Base-by-base conservation (phyloP, 1,140 invertebrate species). In the Cherax destructor region DNA sequence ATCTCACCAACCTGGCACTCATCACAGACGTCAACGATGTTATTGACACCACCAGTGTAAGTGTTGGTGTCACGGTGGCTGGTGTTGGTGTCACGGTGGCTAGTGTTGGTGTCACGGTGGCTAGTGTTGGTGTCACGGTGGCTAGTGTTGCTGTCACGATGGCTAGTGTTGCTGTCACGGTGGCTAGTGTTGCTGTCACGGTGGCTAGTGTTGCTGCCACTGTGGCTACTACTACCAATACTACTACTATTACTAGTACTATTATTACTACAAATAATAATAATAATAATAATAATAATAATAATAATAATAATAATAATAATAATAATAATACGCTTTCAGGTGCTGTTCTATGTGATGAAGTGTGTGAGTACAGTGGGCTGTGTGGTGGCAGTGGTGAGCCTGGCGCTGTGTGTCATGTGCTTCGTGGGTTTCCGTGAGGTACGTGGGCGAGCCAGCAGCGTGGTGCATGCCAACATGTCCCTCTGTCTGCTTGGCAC, bases 391-490 rank as follows among this genome's bases (percentile, higher is more conserved):
- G 97, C 97, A 78, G 96, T 98, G 93, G 95, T 98, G 80, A 97
- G 97, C 93, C 95, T 98, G 69, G 94, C 97, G 11, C 95, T 98
- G 41, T 96, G 97, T 24, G 96, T 98, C 86, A 94, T 98, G 85
- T 97, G 97, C 11, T 98, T 98, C 94, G 96, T 97, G 93, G 96
- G 97, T 93, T 97, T 98, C 95, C 96, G 96, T 91, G 96, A 96
- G 47, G 81, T 86, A n/a, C 80, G 84, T 24, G 95, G 96, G 76
- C 95, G 98, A 97, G 97, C 97, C 93, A 97, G 98, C 94, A 97
- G 97, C 72, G 97, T 97, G 86, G 99, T 99, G 93, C 98, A 99
- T 95, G 98, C 98, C 95, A 99, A 99, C 95, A 96, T 99, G 84
- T 98, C 98, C 95, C 95, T 97, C 69, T 99, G 98, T 94, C 95